phyloP scores from a whole-genome alignment of 2,797 vertebrate species.

The Brachymystax lenok region DNA sequence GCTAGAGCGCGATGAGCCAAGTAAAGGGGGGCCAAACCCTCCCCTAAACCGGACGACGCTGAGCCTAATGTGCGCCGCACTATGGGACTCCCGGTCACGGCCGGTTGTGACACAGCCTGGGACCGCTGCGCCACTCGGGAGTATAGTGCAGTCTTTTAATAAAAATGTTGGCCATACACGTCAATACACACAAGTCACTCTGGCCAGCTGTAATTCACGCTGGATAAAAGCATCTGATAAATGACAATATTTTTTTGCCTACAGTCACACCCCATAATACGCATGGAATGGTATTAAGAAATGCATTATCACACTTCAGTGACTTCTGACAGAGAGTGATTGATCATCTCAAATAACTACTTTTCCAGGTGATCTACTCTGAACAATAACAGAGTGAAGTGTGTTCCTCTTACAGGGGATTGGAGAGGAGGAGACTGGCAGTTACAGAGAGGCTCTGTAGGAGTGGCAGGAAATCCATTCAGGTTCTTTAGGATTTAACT shows the following conservation, averaged over 20 bases:
- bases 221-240: too few species aligned
- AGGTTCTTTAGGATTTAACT: conserved; percentile 34
- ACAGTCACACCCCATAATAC: background rate
- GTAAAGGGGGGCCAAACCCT: too few species aligned
- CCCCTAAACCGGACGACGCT: too few species aligned
- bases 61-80: too few species aligned
- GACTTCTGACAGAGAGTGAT: conserved; percentile 29
- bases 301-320: conserved; percentile 28
- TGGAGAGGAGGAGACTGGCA: conserved; percentile 17
- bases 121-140: too few species aligned
- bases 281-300: conserved; percentile 12
- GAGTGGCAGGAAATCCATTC: conserved; percentile 32
- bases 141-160: too few species aligned
- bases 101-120: too few species aligned
- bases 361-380: conserved; percentile 40
- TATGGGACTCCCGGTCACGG: too few species aligned
- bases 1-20: too few species aligned
- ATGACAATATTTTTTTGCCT: background rate
- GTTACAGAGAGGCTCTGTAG: conserved; percentile 17
- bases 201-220: too few species aligned
- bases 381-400: conserved; percentile 37
- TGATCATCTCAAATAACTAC: conserved; percentile 31
- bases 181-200: too few species aligned
- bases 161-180: too few species aligned
- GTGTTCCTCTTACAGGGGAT: conserved; percentile 22